A percentile compares a stretch with the other conserved stretches of the same genome.
Conservation (phyloP, 2,113 vertebrate genomes). For the Sturnus vulgaris region DNA sequence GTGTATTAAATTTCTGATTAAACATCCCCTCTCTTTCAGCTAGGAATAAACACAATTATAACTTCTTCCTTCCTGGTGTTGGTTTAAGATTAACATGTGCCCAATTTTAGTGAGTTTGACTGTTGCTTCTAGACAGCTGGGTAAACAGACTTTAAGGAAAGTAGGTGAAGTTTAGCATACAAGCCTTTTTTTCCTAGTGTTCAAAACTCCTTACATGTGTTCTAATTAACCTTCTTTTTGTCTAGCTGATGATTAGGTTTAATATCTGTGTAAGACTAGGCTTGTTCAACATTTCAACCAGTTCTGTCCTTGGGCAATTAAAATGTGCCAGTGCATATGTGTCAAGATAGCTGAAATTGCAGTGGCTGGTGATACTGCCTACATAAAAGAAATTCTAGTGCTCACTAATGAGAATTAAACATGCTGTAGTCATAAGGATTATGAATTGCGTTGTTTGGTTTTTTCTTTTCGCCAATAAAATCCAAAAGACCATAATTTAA, state of each 20-base stretch:
- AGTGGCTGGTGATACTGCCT: background rate
- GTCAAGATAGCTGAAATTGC: background rate
- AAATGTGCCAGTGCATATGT: background rate
- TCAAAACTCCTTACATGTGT: slow-evolving; percentile 37
- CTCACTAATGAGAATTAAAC: background rate
- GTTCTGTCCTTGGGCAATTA: background rate
- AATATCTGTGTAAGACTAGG: background rate
- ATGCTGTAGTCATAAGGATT: background rate
- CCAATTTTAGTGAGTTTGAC: slow-evolving; percentile 11
- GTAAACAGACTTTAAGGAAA: slow-evolving; percentile 48
- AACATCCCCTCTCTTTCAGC: slow-evolving; percentile 44
- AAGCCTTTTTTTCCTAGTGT: background rate
- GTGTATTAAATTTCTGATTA: slow-evolving; percentile 59
- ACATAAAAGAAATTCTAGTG: background rate
- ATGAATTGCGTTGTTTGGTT: background rate
- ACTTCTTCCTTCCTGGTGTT: slow-evolving; percentile 55
- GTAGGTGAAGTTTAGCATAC: slow-evolving; percentile 1
- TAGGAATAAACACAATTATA: slow-evolving; percentile 61
- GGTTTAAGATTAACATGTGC: slow-evolving; percentile 45
- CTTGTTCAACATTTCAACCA: slow-evolving; percentile 8
- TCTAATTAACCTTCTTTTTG: slow-evolving; percentile 46
- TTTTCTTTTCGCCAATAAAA: background rate
- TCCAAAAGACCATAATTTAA: background rate
- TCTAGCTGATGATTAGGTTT: slow-evolving; percentile 14
- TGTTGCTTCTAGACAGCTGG: slow-evolving; percentile 42